Evolutionary conservation across 2,888 invertebrate species (phyloP), one percentile per base, ranked within the genome.

Genomic region (Apamea crenata): DNA sequence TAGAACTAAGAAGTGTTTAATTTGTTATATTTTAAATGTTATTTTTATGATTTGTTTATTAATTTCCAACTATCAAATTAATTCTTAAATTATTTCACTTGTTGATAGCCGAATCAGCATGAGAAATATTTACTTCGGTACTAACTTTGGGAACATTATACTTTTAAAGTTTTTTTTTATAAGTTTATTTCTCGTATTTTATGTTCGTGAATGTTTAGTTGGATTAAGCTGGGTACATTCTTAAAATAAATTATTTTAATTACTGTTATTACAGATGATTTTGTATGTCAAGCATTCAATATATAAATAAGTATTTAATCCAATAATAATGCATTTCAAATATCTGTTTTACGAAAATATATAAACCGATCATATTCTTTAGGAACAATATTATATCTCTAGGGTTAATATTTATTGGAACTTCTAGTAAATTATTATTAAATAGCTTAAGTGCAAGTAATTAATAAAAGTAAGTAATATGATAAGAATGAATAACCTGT

Each of bases 361-460:
- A 44, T 69, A 21, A 25, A 16, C 36, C 21, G 66, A 66, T 36
- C n/a, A 18, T n/a, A 50, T 80, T 80, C 47, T n/a, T 7, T 74
- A 80, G 0, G 67, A 61, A 74, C 14, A 44, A 50, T 59, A 29
- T 16, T 67, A 32, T 59, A 67, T 61, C 16, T 68, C 25, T 80
- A 80, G 80, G 16, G 32, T 80, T 80, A 80, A 68, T 80, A 80
- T 80, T 80, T 80, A 80, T 80, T 80, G 67, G 53, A 68, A 74
- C 50, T 68, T n/a, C 3, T 44, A 74, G 63, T 80, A 68, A 67
- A 61, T 44, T 74, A 79, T 44, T 61, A 74, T 50, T 67, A 12
- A 47, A 25, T 56, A 67, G 16, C 44, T 47, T 56, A 66, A 0
- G 32, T 66, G 44, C n/a, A 53, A 61, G n/a, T 53, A 80, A n/a